A percentile compares a stretch with the other conserved stretches of the same genome.
Conservation (phyloP, 2,113 vertebrate species). For the Gobio gobio region DNA sequence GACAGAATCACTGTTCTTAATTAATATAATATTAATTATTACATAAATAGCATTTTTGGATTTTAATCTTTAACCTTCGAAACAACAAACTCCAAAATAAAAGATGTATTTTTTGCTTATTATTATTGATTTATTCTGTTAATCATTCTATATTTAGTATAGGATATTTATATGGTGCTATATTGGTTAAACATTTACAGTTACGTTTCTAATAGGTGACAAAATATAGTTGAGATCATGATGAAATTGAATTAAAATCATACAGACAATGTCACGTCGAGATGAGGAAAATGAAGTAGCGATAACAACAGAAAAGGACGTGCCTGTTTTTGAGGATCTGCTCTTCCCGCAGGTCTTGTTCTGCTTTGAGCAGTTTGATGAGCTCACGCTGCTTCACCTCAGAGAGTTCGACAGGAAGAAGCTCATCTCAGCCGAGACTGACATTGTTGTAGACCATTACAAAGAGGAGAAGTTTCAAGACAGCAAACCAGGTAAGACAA, state of each 20-base stretch:
- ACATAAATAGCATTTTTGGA: not conserved
- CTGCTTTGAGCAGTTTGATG: constrained; percentile 98
- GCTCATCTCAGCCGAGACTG: constrained; percentile 94
- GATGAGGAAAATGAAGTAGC: not conserved
- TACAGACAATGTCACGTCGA: not conserved
- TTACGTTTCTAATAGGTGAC: not conserved
- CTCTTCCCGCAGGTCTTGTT: constrained; percentile 86
- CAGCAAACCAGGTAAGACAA: constrained; percentile 76
- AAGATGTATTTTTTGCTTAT: not conserved
- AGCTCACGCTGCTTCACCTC: constrained; percentile 93
- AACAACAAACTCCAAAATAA: not conserved
- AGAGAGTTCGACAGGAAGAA: constrained; percentile 95
- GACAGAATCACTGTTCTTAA: not conserved
- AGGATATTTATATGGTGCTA: not conserved
- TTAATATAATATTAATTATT: not conserved
- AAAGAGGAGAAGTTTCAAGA: constrained; percentile 95
- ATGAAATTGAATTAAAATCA: not conserved
- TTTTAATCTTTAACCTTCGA: not conserved
- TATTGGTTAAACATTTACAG: not conserved
- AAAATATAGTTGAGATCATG: not conserved
- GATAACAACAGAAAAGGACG: not conserved
- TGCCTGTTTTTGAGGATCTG: not conserved
- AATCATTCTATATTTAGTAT: not conserved
- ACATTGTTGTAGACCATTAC: constrained; percentile 97
- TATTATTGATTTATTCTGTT: not conserved